Percentiles rank a stretch among this genome's conserved stretches.
Conservation (phyloP, 2,797 vertebrate species). For the Falco biarmicus region DNA sequence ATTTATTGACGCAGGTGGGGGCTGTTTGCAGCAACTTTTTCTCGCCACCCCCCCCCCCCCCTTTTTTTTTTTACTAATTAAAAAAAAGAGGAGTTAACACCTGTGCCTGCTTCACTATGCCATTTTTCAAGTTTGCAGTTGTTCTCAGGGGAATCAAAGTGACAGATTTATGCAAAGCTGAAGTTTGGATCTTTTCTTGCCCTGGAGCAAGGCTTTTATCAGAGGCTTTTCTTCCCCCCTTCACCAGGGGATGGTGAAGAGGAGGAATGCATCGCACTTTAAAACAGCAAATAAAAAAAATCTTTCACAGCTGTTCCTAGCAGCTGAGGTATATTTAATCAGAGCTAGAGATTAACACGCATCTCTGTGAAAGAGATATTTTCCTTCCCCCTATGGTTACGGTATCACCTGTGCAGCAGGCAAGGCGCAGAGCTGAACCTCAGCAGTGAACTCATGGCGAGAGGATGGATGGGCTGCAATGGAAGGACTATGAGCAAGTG, state of each 20-base stretch:
- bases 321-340: constrained; percentile 50
- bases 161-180: constrained; percentile 67
- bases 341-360: background rate
- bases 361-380: background rate
- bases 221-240: background rate
- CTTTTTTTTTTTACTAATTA: background rate
- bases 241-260: background rate
- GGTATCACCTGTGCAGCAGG: background rate
- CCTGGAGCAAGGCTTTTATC: constrained; percentile 63
- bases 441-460: background rate
- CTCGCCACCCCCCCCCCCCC: background rate
- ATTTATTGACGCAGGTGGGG: background rate
- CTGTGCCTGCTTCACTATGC: background rate
- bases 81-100: constrained; percentile 23
- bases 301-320: constrained; percentile 54
- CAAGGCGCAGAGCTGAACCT: background rate
- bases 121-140: constrained; percentile 59
- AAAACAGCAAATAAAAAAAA: background rate
- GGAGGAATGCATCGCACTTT: background rate
- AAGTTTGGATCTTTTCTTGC: constrained; percentile 39
- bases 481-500: background rate
- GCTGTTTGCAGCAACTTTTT: background rate
- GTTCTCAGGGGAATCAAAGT: constrained; percentile 46
- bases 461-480: background rate
- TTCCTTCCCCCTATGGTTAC: background rate